Evolutionary conservation across 2,113 vertebrate genomes (phyloP).

Genomic region (Prolemur simus): DNA sequence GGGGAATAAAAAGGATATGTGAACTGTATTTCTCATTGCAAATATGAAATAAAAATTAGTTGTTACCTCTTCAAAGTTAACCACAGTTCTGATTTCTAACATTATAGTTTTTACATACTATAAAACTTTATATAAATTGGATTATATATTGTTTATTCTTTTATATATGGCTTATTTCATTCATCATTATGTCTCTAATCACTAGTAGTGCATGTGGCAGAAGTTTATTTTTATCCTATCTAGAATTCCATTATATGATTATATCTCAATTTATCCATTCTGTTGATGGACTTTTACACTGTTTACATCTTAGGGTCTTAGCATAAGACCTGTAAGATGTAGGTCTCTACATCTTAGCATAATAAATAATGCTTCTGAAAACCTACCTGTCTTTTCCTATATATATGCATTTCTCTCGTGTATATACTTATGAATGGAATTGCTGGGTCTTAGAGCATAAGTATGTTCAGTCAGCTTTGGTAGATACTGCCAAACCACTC

Average conservation of each 20-base stretch:
- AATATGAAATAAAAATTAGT: conserved; percentile 38
- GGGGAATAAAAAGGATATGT: not conserved
- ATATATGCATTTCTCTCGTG: not conserved
- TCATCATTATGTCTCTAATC: conserved; percentile 10
- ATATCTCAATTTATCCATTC: not conserved
- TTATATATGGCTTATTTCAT: not conserved
- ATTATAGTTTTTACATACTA: conserved; percentile 22
- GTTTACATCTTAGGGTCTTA: conserved; percentile 29
- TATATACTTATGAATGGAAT: conserved; percentile 20
- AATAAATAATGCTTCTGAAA: conserved; percentile 60
- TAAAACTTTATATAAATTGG: conserved; percentile 22
- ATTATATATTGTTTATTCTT: conserved; percentile 30
- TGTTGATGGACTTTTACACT: not conserved
- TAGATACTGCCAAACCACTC: not conserved
- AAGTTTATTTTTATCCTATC: conserved; percentile 47
- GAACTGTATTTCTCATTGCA: conserved; percentile 33
- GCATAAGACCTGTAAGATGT: no score
- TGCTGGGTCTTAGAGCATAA: not conserved
- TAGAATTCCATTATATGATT: conserved; percentile 40
- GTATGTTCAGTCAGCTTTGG: not conserved
- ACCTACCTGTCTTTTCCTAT: conserved; percentile 24
- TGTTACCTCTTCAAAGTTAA: conserved; percentile 2
- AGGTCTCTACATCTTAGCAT: no score
- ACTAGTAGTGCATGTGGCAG: conserved; percentile 39
- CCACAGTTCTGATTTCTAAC: conserved; percentile 13